Conservation (phyloP, 2,888 invertebrate genomes). For the Slavum lentiscoides region DNA sequence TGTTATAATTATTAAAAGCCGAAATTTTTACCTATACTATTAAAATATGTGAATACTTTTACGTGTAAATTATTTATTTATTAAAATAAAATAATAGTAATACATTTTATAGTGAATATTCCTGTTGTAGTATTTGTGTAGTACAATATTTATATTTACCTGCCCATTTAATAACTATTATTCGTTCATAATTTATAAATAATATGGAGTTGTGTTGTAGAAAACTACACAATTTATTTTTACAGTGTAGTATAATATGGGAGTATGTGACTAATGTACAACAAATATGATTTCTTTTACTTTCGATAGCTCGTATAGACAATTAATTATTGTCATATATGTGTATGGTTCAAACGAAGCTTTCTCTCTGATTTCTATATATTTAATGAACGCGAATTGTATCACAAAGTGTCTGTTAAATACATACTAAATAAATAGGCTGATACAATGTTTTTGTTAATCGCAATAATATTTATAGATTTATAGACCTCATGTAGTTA, state of each 20-base stretch:
- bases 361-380: conserved; percentile 44
- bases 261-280: not conserved
- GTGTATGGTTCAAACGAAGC: conserved; percentile 21
- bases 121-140: not conserved
- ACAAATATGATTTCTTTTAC: conserved; percentile 41
- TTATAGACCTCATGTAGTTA: no score
- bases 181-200: conserved; percentile 1
- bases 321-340: conserved; percentile 5
- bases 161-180: not conserved
- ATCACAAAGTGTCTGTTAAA: not conserved
- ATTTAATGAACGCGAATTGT: conserved; percentile 22
- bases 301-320: conserved; percentile 33
- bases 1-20: no score
- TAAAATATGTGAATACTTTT: no score
- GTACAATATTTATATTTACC: no score
- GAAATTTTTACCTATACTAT: no score
- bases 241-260: not conserved
- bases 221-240: not conserved
- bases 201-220: conserved; percentile 14
- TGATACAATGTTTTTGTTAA: not conserved
- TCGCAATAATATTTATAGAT: not conserved
- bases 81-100: not conserved
- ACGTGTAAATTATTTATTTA: no score
- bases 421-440: not conserved
- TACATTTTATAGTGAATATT: not conserved